A percentile compares a stretch with the other conserved stretches of the same genome.
These are phyloP conservation scores for Procavia capensis DNA, from an alignment of 2,113 vertebrate genomes.

Conservation along the genomic window DNA sequence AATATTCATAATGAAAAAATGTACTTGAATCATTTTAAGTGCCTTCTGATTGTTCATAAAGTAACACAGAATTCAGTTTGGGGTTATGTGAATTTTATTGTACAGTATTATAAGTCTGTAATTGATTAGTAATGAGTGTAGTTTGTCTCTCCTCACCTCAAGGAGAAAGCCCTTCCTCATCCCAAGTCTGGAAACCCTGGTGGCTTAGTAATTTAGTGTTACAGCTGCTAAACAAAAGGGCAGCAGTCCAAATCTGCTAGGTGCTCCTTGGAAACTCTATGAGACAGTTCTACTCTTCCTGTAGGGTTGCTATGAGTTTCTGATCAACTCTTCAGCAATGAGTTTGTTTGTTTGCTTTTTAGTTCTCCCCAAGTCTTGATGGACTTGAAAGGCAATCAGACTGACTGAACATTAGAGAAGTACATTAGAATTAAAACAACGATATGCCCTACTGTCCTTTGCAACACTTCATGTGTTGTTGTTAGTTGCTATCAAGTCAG, in stretches of 20 bases:
- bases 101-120: constrained; percentile 8
- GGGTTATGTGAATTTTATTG: constrained; percentile 33
- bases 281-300: too few relatives aligned
- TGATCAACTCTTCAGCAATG: too few relatives aligned
- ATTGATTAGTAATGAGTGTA: neutral
- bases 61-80: constrained; percentile 9
- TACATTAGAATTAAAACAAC: neutral
- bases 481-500: too few relatives aligned
- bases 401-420: neutral
- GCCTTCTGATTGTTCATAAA: constrained; percentile 46
- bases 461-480: too few relatives aligned
- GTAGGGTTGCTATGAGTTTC: too few relatives aligned
- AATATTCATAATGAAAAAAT: constrained; percentile 49
- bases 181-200: too few relatives aligned
- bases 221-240: too few relatives aligned
- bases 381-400: neutral
- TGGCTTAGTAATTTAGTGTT: too few relatives aligned
- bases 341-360: too few relatives aligned
- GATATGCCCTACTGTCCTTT: neutral
- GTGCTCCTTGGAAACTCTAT: too few relatives aligned
- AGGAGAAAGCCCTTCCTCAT: neutral
- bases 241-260: too few relatives aligned
- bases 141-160: neutral
- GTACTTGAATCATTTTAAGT: constrained; percentile 25
- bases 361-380: too few relatives aligned